phyloP scores from a whole-genome alignment of 2,113 vertebrate species.

The Tragelaphus imberbis region DNA sequence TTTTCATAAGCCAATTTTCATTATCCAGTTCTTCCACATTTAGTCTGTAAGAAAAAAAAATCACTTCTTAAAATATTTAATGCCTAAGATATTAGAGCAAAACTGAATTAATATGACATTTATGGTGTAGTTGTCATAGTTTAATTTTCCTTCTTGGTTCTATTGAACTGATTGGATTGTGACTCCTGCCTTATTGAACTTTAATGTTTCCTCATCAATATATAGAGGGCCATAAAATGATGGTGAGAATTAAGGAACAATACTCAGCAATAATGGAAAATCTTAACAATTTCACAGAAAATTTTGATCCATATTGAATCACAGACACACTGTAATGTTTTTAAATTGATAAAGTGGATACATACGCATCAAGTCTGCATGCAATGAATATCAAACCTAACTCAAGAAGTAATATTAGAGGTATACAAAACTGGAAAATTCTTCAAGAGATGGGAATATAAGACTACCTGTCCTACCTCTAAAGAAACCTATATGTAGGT shows the following conservation, averaged over 20 bases:
- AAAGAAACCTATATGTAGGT: too few species aligned
- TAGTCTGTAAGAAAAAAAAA: constrained; percentile 56
- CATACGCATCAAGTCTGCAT: not conserved
- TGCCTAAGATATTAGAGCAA: constrained; percentile 7
- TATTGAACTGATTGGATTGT: constrained; percentile 28
- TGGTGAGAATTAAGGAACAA: not conserved
- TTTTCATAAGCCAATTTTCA: constrained; percentile 57
- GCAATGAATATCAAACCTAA: not conserved
- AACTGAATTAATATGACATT: constrained; percentile 25
- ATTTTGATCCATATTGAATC: not conserved
- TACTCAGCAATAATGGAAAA: not conserved
- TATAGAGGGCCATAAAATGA: not conserved
- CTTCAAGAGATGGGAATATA: too few species aligned
- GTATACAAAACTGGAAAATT: not conserved
- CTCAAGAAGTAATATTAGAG: not conserved
- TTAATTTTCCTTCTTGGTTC: constrained; percentile 7
- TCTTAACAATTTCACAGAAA: constrained; percentile 9
- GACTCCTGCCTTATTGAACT: not conserved
- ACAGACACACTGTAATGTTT: not conserved
- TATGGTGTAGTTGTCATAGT: not conserved
- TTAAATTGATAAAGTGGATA: not conserved
- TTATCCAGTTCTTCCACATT: not conserved
- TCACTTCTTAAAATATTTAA: constrained; percentile 67
- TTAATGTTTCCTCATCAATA: not conserved
- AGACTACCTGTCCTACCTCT: too few species aligned